Base-by-base conservation (phyloP, 2,797 vertebrate genomes). In the Catamblyrhynchus diadema region DNA sequence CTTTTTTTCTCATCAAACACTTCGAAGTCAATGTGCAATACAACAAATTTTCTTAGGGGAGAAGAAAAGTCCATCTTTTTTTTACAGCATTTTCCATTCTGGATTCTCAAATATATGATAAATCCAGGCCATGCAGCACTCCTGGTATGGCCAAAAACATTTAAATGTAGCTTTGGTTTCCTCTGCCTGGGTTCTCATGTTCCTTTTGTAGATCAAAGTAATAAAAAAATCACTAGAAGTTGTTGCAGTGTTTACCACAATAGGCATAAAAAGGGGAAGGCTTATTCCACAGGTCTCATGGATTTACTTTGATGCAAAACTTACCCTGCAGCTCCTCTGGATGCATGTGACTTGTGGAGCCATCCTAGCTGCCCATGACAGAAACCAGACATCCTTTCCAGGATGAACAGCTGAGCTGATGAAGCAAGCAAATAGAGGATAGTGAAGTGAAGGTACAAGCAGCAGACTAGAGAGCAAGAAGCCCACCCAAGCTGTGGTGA, bases 301-400 rank as follows among this genome's bases (percentile, higher is more conserved):
- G 59, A 16, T 86, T 86, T 79, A 28, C 32, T 81, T 28, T 45
- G 53, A 60, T 11, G 7, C 21, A 25, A 72, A 3, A 75, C 88
- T 96, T 77, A 96, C 88, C 90, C 81, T 64, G 88, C 37, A 71
- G 69, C 33, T 73, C 20, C 69, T 89, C 56, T 42, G 14, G 32
- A 27, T 35, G 51, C 25, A 1, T 47, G 27, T 37, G 77, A 72
- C 44, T 67, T 23, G 27, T 87, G 93, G n/a, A 95, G 10, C 41
- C 69, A 33, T 70, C 93, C 95, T 67, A 94, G 30, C 59, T 98
- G 96, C 33, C 92, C 8, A 0, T 92, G 53, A 41, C 60, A 87
- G 39, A 95, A 97, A 44, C 94, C 89, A 60, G 61, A 89, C 3
- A 10, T 97, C 90, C 56, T 89, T 97, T 93, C 94, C 96, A 78